Base-by-base conservation (phyloP, 2,113 vertebrate genomes). In the Corydoras maculifer region DNA sequence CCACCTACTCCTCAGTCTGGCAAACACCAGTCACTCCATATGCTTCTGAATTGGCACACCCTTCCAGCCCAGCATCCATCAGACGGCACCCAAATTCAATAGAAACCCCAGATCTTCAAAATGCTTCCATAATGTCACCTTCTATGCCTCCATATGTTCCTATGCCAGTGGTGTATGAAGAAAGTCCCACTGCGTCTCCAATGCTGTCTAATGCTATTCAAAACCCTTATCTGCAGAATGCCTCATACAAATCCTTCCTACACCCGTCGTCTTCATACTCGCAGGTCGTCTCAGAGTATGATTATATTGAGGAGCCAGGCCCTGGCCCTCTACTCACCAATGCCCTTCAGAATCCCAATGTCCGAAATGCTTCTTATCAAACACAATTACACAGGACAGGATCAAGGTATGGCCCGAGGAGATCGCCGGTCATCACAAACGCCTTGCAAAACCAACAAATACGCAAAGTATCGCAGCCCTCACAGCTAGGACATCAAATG, bases 241-340 rank as follows among this genome's bases (percentile, higher is more conserved):
- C 84, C 8, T 82, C 84, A 1, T 90, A 77, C 76, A 73, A n/a
- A 10, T 74, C 84, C 7, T 60, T 81, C 8, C 53, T 87, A 50
- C 82, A 77, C 65, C 79, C 84, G 59, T 62, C 68, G 3, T 89
- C 84, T 2, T 80, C 86, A 29, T 87, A 86, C 68, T 82, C 83
- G n/a, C 84, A 85, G 49, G 77, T 88, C 57, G 78, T 87, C 30
- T 82, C 82, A 5, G 81, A 83, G 25, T 89, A 86, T 67, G 87
- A 89, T 81, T 82, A 87, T 61, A 84, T 87, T 51, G 80, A 83
- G n/a, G 86, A 86, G 51, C 85, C 87, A 72, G 82, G 68, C n/a
- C 82, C 87, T 13, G 68, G 79, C 9, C 86, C 88, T 2, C 55
- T 90, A 31, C 85, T 90, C 62, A 68, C 83, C 15, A 82, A 87